A percentile compares a stretch with the other conserved stretches of the same genome.
phyloP scores from a whole-genome alignment of 2,797 vertebrate species.

The Sebastes hubbsi region DNA sequence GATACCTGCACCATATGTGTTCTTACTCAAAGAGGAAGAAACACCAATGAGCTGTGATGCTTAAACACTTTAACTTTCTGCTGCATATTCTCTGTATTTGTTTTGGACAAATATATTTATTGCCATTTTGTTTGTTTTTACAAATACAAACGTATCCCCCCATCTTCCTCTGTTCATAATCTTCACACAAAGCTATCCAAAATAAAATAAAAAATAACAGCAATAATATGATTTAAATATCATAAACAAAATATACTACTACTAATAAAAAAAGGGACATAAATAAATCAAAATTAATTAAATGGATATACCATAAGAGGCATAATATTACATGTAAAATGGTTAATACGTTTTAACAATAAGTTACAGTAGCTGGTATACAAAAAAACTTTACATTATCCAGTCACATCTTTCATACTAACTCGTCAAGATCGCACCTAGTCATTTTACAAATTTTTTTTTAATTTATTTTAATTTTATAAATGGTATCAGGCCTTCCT shows the following conservation, averaged over 20 bases:
- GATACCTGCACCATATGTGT: slow-evolving; percentile 15
- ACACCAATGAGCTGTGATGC: background rate
- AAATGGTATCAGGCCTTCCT: background rate
- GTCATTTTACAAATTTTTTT: background rate
- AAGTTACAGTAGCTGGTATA: background rate
- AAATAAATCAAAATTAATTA: background rate
- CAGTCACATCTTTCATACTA: background rate
- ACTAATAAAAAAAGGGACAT: background rate
- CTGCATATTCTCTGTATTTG: background rate
- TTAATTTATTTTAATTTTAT: background rate
- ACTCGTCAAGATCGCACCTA: background rate
- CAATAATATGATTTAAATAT: background rate
- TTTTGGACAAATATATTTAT: background rate
- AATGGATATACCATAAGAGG: background rate
- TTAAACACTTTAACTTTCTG: background rate
- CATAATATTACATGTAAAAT: background rate
- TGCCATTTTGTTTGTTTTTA: background rate
- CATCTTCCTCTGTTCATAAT: background rate
- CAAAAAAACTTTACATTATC: background rate
- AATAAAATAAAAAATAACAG: background rate
- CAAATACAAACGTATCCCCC: background rate
- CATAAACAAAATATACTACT: background rate
- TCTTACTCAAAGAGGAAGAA: background rate
- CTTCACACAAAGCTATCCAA: background rate
- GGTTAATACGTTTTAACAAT: background rate